phyloP scores from a whole-genome alignment of 1,140 invertebrate species.

The Dinothrombium tinctorium region DNA sequence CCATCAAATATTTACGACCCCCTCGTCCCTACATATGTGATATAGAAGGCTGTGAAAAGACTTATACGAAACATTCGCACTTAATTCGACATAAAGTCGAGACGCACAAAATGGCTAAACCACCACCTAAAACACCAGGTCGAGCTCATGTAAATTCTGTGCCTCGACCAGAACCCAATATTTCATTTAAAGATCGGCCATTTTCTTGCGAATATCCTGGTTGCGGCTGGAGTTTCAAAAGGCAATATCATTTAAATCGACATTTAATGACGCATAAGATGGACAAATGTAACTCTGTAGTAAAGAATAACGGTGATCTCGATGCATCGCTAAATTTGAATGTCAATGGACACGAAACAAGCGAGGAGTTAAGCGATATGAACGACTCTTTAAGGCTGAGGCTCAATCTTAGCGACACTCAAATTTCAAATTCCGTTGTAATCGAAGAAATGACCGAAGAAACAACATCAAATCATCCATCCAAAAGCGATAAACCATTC shows the following conservation, averaged over 20 bases:
- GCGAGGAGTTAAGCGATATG: not conserved
- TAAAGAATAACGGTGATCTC: no score
- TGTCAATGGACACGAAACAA: not conserved
- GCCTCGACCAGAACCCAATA: not conserved
- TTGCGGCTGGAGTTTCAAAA: constrained; percentile 2
- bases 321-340: not conserved
- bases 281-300: no score
- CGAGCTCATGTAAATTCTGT: not conserved
- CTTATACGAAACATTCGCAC: constrained; percentile 6
- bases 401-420: not conserved
- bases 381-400: not conserved
- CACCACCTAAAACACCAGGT: not conserved
- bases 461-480: not conserved
- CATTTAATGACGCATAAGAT: constrained; percentile 4
- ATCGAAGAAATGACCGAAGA: not conserved
- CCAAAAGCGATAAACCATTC: not conserved
- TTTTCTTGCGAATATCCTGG: constrained; percentile 4
- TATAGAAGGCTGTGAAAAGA: constrained; percentile 1
- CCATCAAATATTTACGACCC: not conserved
- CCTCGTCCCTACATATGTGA: constrained; percentile 1
- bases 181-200: constrained; percentile 1
- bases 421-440: not conserved
- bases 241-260: constrained; percentile 5
- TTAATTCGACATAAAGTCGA: constrained; percentile 2
- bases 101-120: constrained; percentile 1